Base-by-base conservation (phyloP, 2,888 invertebrate species). In the Ganaspis brasiliensis region DNA sequence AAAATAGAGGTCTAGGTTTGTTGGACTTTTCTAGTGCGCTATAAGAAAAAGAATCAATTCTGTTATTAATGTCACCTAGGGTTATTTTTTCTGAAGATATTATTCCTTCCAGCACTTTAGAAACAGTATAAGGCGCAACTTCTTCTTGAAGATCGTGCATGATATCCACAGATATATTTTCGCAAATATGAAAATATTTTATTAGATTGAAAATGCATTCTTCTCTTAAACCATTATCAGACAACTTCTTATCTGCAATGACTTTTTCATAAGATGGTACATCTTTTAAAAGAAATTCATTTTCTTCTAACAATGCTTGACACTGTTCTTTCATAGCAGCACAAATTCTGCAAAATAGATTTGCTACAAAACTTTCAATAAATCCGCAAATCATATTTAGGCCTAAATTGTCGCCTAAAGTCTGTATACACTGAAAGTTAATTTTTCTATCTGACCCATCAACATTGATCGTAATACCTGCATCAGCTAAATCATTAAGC, bases 291-390 rank as follows among this genome's bases (percentile, higher is more conserved):
- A 79, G 52, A 9, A 76, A 71, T 52, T 75, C 59, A 70, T 79
- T 67, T 24, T 81, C 82, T 45, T 77, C 74, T n/a, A 63, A 26
- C 72, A 83, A 72, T 49, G 78, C 75, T 59, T 79, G 80, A 78
- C 79, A 81, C 59, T 77, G 37, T 40, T 21, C 24, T 35, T 57
- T 73, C 21, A 61, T 75, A 57, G 78, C 77, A 45, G 74, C 75
- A 74, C 81, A 83, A 71, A 81, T 78, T 75, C 83, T 74, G 59
- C 83, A 83, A 59, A 70, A 83, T 52, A 74, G 77, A 8, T 71
- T 77, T 21, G 78, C 79, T 0, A 70, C 35, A 52, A 83, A 83
- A 56, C 81, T 79, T 74, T 82, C 80, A 19, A 79, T 55, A 61
- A 82, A 82, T 2, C 82, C 80, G 56, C 77, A 80, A 56, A 75